Conservation (phyloP, 1,140 invertebrate genomes). For the Thereuonema tuberculata region DNA sequence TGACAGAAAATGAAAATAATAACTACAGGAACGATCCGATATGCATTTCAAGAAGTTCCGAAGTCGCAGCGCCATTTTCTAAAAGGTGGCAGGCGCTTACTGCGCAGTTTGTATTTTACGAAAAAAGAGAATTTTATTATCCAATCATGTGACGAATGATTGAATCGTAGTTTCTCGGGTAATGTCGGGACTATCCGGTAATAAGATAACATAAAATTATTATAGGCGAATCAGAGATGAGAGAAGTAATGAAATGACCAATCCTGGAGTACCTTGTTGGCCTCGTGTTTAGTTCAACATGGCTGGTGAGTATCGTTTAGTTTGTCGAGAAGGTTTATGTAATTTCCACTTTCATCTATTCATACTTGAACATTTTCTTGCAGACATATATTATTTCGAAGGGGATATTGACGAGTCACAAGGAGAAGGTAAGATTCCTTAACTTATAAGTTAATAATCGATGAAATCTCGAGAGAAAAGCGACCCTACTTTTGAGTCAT, state of each 20-base stretch:
- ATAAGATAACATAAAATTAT: slow-evolving; percentile 9
- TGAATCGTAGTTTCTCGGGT: background rate
- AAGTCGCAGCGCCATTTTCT: too few species aligned
- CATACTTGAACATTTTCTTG: background rate
- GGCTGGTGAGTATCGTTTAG: slow-evolving; percentile 9
- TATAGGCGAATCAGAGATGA: background rate
- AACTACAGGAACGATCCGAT: too few species aligned
- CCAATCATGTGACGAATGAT: slow-evolving; percentile 5
- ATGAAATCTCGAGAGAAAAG: background rate
- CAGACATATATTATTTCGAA: background rate
- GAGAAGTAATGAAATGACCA: slow-evolving; percentile 4
- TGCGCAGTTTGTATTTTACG: background rate
- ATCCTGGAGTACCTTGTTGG: slow-evolving; percentile 5
- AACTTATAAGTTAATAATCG: background rate
- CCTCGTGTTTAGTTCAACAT: slow-evolving; percentile 10
- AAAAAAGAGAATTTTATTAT: background rate
- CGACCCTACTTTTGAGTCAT: too few species aligned
- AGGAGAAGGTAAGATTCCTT: slow-evolving; percentile 2
- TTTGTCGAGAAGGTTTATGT: slow-evolving; percentile 1
- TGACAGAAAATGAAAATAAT: too few species aligned
- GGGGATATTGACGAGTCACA: background rate
- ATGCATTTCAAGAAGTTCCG: too few species aligned
- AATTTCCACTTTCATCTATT: background rate
- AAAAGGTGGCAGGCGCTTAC: background rate
- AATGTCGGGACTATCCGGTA: slow-evolving; percentile 8